Percentiles rank a stretch among this genome's conserved stretches.
These are phyloP conservation scores for Zele albiditarsus DNA, from an alignment of 2,888 invertebrate genomes.

Conservation along the genomic window DNA sequence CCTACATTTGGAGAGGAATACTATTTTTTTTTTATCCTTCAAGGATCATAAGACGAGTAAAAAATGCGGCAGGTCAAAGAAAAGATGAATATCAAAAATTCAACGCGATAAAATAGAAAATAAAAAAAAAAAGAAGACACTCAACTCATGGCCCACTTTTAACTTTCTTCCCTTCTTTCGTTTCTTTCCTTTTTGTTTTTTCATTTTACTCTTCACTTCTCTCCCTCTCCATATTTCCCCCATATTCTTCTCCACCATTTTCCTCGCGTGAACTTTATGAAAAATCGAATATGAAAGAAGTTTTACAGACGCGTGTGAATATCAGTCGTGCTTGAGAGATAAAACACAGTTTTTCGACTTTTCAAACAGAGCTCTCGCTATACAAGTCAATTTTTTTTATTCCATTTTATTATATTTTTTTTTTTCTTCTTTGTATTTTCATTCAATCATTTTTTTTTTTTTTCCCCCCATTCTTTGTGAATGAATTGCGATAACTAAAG, in stretches of 20 bases:
- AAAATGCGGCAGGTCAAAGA: background rate
- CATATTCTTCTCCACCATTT: slow-evolving; percentile 34
- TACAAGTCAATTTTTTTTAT: slow-evolving; percentile 7
- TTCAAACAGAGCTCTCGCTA: slow-evolving; percentile 53
- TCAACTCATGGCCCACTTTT: slow-evolving; percentile 61
- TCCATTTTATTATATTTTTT: slow-evolving; percentile 7
- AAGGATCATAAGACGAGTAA: background rate
- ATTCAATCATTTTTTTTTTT: slow-evolving; percentile 19
- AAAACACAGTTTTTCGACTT: slow-evolving; percentile 64
- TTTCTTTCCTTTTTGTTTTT: slow-evolving; percentile 39
- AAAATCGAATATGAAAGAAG: background rate
- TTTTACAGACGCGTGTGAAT: slow-evolving; percentile 41
- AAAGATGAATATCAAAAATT: background rate
- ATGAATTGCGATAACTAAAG: slow-evolving; percentile 32
- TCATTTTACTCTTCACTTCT: too few relatives aligned
- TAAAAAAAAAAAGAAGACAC: slow-evolving; percentile 60
- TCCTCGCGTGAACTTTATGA: too few relatives aligned
- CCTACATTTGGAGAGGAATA: too few relatives aligned
- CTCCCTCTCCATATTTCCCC: slow-evolving; percentile 25
- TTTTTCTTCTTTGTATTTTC: slow-evolving; percentile 21
- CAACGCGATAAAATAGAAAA: slow-evolving; percentile 5
- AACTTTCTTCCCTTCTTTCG: slow-evolving; percentile 46
- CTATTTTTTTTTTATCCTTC: too few relatives aligned
- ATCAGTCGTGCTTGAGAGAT: slow-evolving; percentile 52
- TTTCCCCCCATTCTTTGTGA: slow-evolving; percentile 10